Conservation (phyloP, 2,888 invertebrate species). For the Biston betularia region DNA sequence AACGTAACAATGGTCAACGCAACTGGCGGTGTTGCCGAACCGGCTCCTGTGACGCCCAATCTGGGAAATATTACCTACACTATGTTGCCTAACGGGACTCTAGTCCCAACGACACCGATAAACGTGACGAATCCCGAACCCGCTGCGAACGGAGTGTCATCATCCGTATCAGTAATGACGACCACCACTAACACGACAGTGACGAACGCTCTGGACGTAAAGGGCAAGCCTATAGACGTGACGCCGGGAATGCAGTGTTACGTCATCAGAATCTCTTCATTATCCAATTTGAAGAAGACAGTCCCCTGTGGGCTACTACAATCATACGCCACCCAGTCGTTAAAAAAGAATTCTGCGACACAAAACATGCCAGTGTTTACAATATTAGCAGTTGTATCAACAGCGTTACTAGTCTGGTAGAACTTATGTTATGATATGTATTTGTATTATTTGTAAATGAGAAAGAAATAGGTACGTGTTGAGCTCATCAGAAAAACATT, state of each 20-base stretch:
- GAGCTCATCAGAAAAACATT: constrained; percentile 1
- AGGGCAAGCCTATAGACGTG: constrained; percentile 71
- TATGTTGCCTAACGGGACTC: constrained; percentile 72
- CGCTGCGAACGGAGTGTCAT: constrained; percentile 53
- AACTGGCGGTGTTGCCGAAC: constrained; percentile 52
- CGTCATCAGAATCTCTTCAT: constrained; percentile 63
- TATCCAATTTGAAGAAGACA: constrained; percentile 63
- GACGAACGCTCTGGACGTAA: constrained; percentile 75
- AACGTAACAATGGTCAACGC: constrained; percentile 69
- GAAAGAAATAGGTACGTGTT: not conserved
- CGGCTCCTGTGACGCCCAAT: constrained; percentile 42
- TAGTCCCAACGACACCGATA: constrained; percentile 56
- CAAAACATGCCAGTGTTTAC: constrained; percentile 64
- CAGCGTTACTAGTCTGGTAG: constrained; percentile 52
- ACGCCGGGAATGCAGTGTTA: constrained; percentile 77
- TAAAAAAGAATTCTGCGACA: constrained; percentile 66
- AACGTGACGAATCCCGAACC: constrained; percentile 48
- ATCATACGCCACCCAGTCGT: constrained; percentile 71
- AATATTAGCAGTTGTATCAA: constrained; percentile 57
- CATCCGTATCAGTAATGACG: constrained; percentile 62
- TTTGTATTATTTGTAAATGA: constrained; percentile 11
- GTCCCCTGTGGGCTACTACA: constrained; percentile 75
- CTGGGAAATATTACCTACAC: constrained; percentile 54
- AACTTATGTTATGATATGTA: not conserved
- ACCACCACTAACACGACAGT: constrained; percentile 72